Base-by-base conservation (phyloP, 2,113 vertebrate species). In the Mesocricetus auratus region DNA sequence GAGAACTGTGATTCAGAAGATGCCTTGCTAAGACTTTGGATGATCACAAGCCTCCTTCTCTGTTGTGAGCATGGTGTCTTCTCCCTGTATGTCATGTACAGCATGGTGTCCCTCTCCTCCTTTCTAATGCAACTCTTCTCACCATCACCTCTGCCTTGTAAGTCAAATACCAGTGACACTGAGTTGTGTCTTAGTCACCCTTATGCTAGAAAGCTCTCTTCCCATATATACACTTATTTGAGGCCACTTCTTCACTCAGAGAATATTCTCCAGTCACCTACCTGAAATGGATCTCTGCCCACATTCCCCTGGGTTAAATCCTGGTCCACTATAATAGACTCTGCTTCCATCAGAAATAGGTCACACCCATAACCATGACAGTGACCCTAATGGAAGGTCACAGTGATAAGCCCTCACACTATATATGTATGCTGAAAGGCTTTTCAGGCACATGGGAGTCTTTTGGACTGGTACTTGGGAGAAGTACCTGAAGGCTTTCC, bases 91-190 rank as follows among this genome's bases (percentile, higher is more conserved):
- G 50, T n/a, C 50, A 56, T 13, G 33, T 10, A 58, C 24, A 21
- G 50, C 5, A 81, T 19, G 10, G 2, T 58, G 5, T 24, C 21
- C 36, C 33, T 81, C 33, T 81, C 33, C 2, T 58, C 50, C 19
- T 81, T 81, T 19, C 33, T 81, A 58, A 24, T n/a, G 5, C 50
- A 53, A 53, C 17, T 79, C 50, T 56, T 79, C 77, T 79, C 4
- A 79, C 1, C 9, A 36, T 56, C 47, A 56, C 31, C 11, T 79
- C 47, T 36, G 77, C n/a, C 12, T 56, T 58, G 33, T 81, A 81
- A 9, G n/a, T 24, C 2, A 7, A 24, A 16, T 12, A 3, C 78
- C 4, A 0, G 1, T 58, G 33, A 58, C 21, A n/a, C n/a, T n/a
- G n/a, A n/a, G n/a, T n/a, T n/a, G n/a, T n/a, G n/a, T n/a, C n/a